phyloP scores from a whole-genome alignment of 2,797 vertebrate genomes.

The Macropus fuliginosus region DNA sequence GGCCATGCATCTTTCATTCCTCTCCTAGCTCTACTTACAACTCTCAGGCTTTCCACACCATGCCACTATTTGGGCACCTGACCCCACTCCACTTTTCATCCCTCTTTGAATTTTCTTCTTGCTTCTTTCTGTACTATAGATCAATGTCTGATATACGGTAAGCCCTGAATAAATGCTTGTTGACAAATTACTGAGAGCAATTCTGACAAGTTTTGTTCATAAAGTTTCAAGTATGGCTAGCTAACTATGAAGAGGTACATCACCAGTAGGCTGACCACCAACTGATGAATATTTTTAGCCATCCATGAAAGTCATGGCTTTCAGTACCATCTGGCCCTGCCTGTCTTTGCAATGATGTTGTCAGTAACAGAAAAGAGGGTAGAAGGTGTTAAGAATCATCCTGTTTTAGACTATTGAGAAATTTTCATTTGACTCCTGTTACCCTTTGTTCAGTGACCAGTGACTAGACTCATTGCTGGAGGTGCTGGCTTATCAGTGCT shows the following conservation, averaged over 20 bases:
- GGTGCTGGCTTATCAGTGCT: background rate
- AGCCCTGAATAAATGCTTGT: background rate
- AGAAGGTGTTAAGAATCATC: background rate
- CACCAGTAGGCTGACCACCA: background rate
- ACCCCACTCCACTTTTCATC: background rate
- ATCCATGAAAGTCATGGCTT: background rate
- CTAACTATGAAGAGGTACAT: background rate
- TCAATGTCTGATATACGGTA: background rate
- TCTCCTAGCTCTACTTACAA: background rate
- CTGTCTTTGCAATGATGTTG: background rate
- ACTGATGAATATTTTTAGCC: background rate
- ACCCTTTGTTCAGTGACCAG: background rate
- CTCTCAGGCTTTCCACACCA: background rate
- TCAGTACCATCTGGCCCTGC: background rate
- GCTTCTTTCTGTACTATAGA: background rate
- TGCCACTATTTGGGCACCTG: background rate
- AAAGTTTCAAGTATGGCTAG: background rate
- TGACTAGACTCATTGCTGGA: background rate
- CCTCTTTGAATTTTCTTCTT: background rate
- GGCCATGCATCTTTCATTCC: background rate
- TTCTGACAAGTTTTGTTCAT: background rate
- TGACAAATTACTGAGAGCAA: background rate
- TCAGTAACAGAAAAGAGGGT: background rate
- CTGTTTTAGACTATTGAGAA: background rate
- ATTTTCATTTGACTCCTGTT: background rate